A percentile compares a stretch with the other conserved stretches of the same genome.
These are phyloP conservation scores for Teleopsis dalmanni DNA, from an alignment of 1,140 invertebrate genomes.

Conservation along the genomic window DNA sequence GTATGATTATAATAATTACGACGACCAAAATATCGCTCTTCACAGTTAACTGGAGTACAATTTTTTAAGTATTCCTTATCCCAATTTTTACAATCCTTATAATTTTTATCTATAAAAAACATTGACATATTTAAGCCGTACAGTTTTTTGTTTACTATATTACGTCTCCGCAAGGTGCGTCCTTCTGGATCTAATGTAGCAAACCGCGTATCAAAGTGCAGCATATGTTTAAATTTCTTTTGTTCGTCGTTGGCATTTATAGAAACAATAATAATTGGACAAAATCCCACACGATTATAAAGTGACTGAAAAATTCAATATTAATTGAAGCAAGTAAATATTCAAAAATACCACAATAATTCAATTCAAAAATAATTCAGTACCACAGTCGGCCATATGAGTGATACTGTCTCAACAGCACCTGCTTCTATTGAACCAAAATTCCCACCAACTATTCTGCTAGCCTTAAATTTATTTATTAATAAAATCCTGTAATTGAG, in stretches of 20 bases:
- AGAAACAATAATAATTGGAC: conserved; percentile 22
- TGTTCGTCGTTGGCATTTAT: conserved; percentile 16
- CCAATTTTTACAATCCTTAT: conserved; percentile 29
- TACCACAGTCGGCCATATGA: conserved; percentile 38
- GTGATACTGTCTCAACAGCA: conserved; percentile 22
- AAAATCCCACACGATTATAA: conserved; percentile 35
- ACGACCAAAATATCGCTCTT: conserved; percentile 35
- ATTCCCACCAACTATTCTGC: conserved; percentile 25
- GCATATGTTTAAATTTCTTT: conserved; percentile 14
- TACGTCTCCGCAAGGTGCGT: conserved; percentile 17
- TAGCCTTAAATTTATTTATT: conserved; percentile 9
- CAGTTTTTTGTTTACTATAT: background rate
- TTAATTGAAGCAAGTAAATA: background rate
- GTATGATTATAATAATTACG: conserved; percentile 28
- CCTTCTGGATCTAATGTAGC: conserved; percentile 25
- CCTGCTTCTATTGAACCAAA: conserved; percentile 28
- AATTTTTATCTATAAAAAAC: conserved; percentile 14
- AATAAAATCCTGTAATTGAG: background rate
- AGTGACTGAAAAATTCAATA: conserved; percentile 21
- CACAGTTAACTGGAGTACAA: conserved; percentile 32
- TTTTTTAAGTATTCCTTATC: conserved; percentile 32
- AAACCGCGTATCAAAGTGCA: conserved; percentile 31
- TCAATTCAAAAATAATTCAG: conserved; percentile 3
- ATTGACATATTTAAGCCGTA: background rate
- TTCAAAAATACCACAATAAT: background rate